A percentile compares a stretch with the other conserved stretches of the same genome.
Evolutionary conservation across 2,888 invertebrate genomes (phyloP).

Genomic region (Ichneumoninae sp.): DNA sequence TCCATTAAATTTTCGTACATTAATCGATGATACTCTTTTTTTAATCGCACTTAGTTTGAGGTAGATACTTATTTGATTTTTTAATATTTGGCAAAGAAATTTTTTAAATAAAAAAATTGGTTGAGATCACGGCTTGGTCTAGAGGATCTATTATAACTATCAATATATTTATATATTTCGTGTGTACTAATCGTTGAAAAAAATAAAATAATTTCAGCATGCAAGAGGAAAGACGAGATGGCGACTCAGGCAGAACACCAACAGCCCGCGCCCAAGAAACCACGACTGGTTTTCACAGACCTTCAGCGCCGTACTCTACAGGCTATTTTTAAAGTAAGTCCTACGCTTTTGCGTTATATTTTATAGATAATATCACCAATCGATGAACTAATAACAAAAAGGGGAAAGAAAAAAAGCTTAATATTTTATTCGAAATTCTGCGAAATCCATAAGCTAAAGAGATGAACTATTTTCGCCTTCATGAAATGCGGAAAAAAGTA

Average conservation of each 20-base stretch:
- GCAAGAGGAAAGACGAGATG: slow-evolving; percentile 98
- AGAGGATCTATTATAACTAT: slow-evolving; percentile 30
- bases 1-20: slow-evolving; percentile 8
- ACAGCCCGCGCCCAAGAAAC: slow-evolving; percentile 98
- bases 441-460: no score
- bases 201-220: slow-evolving; percentile 87
- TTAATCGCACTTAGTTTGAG: background rate
- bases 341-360: background rate
- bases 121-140: slow-evolving; percentile 68
- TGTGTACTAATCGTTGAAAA: slow-evolving; percentile 24
- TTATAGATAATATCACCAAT: background rate
- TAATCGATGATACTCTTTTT: background rate
- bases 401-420: background rate
- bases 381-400: background rate
- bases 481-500: no score
- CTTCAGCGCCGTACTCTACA: slow-evolving; percentile 99
- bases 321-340: slow-evolving; percentile 98
- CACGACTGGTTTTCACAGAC: slow-evolving; percentile 99
- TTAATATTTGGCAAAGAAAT: background rate
- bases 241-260: slow-evolving; percentile 90
- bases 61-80: slow-evolving; percentile 1
- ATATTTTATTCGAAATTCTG: no score
- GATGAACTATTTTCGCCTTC: no score
- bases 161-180: background rate
- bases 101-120: slow-evolving; percentile 40